Evolutionary conservation across 2,113 vertebrate genomes (phyloP), one percentile per base, ranked within the genome.

Genomic region (Chunga burmeisteri): DNA sequence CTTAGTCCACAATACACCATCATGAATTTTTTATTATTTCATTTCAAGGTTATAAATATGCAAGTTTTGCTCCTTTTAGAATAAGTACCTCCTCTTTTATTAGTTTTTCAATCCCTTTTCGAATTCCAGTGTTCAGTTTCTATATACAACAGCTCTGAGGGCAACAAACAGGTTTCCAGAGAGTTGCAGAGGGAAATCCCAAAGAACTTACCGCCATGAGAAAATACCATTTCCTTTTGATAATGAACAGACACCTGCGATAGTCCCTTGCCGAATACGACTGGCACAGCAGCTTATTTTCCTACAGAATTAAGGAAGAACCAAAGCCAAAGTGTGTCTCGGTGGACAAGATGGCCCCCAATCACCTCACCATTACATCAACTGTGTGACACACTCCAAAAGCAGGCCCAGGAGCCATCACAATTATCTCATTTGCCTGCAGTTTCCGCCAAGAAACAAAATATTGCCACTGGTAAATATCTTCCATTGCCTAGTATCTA

Each of bases 281-380:
- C 72, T 96, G 88, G 74, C 81, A 91, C 15, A 82, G 26, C 13
- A 92, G 32, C 88, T 95, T 78, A 29, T 88, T 97, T 98, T 96
- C 73, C 94, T 92, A 92, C 58, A 95, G 83, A 98, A 96, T 38
- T 91, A 89, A 94, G 90, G 72, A 77, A 85, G 61, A 90, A 97
- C 86, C 90, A 94, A 97, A 95, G 93, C 94, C 96, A 95, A 96
- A 81, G 7, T 81, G 25, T 62, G 50, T 90, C 88, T 67, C 81
- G 58, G 59, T 95, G 86, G 80, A 88, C 61, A 63, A 89, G 53
- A 58, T 17, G 96, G 92, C 50, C 67, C 61, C 67, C 61, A 88
- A 75, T 93, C 82, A 97, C n/a, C 82, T 94, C 96, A 96, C 92
- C 88, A 95, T 93, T 92, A 85, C 62, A 92, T 88, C 73, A 89